Percentiles rank a stretch among this genome's conserved stretches.
Conservation (phyloP, 2,888 invertebrate genomes). For the Heliconius aoede region DNA sequence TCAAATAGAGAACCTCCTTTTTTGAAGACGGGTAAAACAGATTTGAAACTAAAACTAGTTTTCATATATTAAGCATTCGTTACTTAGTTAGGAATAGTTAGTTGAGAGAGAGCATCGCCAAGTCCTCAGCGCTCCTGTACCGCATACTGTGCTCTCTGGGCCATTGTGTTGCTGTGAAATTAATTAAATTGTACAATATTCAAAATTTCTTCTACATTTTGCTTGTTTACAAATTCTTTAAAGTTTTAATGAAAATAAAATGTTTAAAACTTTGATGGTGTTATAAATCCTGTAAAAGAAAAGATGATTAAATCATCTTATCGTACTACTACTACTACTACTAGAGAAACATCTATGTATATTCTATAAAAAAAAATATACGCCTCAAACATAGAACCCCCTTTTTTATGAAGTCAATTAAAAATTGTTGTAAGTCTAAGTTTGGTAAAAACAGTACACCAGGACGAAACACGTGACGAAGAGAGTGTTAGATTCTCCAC, state of each 20-base stretch:
- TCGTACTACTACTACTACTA: too few relatives aligned
- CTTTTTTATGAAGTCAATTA: too few relatives aligned
- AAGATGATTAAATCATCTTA: too few relatives aligned
- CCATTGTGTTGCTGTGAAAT: slow-evolving; percentile 78
- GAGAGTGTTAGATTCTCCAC: too few relatives aligned
- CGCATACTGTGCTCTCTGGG: slow-evolving; percentile 79
- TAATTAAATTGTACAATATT: slow-evolving; percentile 36
- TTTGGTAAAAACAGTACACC: neutral
- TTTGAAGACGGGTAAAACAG: neutral
- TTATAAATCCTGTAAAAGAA: neutral
- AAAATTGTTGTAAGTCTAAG: neutral
- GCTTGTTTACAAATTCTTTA: neutral
- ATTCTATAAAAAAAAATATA: too few relatives aligned
- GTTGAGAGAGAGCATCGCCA: slow-evolving; percentile 65
- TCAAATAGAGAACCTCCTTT: too few relatives aligned
- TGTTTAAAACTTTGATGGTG: neutral
- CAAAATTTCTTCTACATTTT: neutral
- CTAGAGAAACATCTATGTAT: neutral
- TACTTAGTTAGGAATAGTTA: slow-evolving; percentile 36
- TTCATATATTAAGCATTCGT: slow-evolving; percentile 10
- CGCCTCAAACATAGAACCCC: neutral
- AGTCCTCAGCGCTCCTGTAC: slow-evolving; percentile 77
- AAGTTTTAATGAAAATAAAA: neutral
- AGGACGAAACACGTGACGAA: neutral
- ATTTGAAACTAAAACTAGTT: neutral